phyloP scores from a whole-genome alignment of 2,113 vertebrate species.

The Bombycilla garrulus region DNA sequence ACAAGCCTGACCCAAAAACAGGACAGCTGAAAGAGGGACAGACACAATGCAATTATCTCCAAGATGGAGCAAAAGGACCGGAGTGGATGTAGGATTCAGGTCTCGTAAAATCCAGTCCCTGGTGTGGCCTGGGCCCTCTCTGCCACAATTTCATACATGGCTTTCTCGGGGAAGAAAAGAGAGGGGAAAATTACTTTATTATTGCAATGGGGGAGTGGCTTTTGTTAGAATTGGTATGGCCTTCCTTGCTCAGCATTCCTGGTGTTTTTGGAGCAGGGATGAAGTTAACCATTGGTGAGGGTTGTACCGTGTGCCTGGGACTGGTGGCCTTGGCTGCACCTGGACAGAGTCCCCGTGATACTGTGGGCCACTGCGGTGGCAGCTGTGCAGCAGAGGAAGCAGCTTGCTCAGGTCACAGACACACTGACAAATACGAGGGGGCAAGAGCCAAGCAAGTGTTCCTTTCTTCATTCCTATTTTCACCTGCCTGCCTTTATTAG shows the following conservation, averaged over 20 bases:
- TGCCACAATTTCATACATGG: neutral
- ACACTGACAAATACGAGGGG: neutral
- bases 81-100: neutral
- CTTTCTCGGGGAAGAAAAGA: neutral
- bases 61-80: neutral
- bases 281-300: neutral
- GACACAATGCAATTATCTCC: neutral
- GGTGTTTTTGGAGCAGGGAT: neutral
- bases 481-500: neutral
- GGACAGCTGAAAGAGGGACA: neutral
- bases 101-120: neutral
- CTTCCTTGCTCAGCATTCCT: accelerated
- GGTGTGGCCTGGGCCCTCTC: neutral
- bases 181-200: accelerated
- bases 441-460: neutral
- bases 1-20: neutral
- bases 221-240: neutral
- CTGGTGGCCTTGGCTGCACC: neutral
- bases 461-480: neutral
- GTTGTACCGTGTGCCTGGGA: neutral
- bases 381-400: neutral
- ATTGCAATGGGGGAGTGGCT: neutral
- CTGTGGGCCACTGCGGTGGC: accelerated
- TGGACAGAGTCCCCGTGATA: accelerated
- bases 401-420: neutral